Evolutionary conservation across 2,888 invertebrate genomes (phyloP).

Genomic region (Thyatira batis): DNA sequence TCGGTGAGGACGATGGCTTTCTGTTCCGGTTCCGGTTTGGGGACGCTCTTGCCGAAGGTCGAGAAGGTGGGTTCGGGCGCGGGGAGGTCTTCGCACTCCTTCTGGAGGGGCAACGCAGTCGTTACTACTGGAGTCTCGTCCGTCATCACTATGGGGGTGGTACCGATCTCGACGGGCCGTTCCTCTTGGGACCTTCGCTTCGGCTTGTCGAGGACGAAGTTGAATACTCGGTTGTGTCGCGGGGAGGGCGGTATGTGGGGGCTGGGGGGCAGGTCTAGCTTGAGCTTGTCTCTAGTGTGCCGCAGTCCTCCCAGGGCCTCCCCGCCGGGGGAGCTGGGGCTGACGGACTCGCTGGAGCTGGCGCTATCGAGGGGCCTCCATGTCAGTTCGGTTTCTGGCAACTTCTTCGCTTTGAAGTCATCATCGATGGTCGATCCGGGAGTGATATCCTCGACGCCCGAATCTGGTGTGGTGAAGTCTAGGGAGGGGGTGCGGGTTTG

Average conservation of each 20-base stretch:
- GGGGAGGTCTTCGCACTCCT: conserved; percentile 50
- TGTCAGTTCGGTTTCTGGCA: conserved; percentile 40
- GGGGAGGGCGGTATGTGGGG: conserved; percentile 70
- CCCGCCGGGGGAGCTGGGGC: conserved; percentile 69
- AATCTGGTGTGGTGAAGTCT: conserved; percentile 83
- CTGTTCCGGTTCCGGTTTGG: conserved; percentile 53
- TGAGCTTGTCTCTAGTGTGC: conserved; percentile 87
- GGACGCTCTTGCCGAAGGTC: conserved; percentile 80
- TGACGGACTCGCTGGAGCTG: conserved; percentile 72
- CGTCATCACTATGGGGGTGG: conserved; percentile 66
- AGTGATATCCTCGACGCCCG: conserved; percentile 84
- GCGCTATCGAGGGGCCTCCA: conserved; percentile 65
- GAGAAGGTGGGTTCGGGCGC: conserved; percentile 80
- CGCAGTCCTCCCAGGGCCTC: conserved; percentile 85
- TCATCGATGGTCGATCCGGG: conserved; percentile 72
- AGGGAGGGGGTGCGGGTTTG: conserved; percentile 58
- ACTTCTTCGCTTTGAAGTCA: conserved; percentile 53
- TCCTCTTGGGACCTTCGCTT: conserved; percentile 46
- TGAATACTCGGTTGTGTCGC: conserved; percentile 68
- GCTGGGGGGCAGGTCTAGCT: conserved; percentile 85
- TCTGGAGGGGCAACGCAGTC: conserved; percentile 42
- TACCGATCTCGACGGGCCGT: conserved; percentile 21
- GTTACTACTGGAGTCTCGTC: conserved; percentile 73
- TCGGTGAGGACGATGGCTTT: conserved; percentile 59
- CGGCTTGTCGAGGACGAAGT: conserved; percentile 69